phyloP scores from a whole-genome alignment of 2,797 vertebrate genomes.

The Smutsia temminckii region DNA sequence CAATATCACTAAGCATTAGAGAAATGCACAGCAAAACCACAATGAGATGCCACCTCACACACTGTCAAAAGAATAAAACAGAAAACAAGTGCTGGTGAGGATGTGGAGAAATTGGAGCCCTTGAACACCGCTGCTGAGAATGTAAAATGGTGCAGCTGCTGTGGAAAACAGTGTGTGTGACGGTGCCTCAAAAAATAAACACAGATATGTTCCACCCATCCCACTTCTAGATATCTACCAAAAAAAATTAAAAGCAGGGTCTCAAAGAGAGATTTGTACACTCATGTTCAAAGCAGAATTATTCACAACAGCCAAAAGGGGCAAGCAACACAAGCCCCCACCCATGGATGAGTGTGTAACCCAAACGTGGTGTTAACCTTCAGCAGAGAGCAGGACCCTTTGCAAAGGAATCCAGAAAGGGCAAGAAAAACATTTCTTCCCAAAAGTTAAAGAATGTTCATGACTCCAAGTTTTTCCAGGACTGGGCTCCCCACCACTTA shows the following conservation, averaged over 20 bases:
- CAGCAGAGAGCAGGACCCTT: not conserved
- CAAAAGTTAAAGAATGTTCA: not conserved
- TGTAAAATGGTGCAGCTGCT: not conserved
- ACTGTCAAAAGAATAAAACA: not conserved
- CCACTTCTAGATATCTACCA: not conserved
- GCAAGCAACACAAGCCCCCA: not conserved
- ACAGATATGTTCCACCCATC: not conserved
- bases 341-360: not conserved
- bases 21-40: not conserved
- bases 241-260: not conserved
- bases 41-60: not conserved
- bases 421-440: not conserved
- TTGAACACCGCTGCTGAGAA: not conserved
- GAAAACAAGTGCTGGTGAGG: not conserved
- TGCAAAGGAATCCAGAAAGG: not conserved
- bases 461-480: not conserved
- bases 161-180: not conserved
- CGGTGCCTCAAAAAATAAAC: not conserved
- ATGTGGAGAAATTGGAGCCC: not conserved
- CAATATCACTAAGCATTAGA: not conserved
- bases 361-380: not conserved
- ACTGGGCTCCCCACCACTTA: not conserved
- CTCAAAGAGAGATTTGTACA: not conserved
- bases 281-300: not conserved
- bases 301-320: not conserved